Evolutionary conservation across 1,140 invertebrate genomes (phyloP), one percentile per base, ranked within the genome.

Genomic region (Forficula auricularia): DNA sequence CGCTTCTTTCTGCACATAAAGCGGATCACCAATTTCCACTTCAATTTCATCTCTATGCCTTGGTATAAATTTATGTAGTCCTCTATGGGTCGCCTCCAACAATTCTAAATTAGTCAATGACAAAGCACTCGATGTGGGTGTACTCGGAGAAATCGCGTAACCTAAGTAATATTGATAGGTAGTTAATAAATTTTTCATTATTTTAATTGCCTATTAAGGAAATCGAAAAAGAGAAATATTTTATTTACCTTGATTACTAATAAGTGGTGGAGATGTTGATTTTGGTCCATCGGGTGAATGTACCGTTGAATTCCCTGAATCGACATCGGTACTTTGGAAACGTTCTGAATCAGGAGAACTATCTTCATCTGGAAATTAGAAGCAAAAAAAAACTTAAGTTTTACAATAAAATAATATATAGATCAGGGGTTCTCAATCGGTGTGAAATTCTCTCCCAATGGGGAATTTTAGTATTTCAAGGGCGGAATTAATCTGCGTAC

Each of bases 21-120:
- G 78, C 3, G 91, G 88, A 63, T 98, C 94, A 3, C 94, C 94
- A 39, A 97, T 94, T 66, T 97, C 91, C 9, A 97, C 72, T 58
- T 91, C 85, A 39, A 97, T 81, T 65, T 98, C 91, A 58, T 96
- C 92, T 27, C 79, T 75, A 63, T 97, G 92, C 40, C 91, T 66
- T 0, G 91, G 88, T 48, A 95, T 73, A 56, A 98, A 98, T 60
- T 91, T 90, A 60, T 96, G 89, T 55, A 96, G 68, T 3, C 87
- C 89, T 50, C 92, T 69, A 58, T 98, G 92, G 2, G 91, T 96
- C 1, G 89, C 85, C 65, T 91, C 88, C n/a, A 89, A 62, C 62
- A 89, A 73, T 57, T 89, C 84, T 31, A 88, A 62, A 55, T 86
- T 82, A 38, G 75, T 76, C 45, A 82, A 82, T 2, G 81, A 50